phyloP scores from a whole-genome alignment of 1,140 invertebrate genomes.

The Drosophila sechellia region DNA sequence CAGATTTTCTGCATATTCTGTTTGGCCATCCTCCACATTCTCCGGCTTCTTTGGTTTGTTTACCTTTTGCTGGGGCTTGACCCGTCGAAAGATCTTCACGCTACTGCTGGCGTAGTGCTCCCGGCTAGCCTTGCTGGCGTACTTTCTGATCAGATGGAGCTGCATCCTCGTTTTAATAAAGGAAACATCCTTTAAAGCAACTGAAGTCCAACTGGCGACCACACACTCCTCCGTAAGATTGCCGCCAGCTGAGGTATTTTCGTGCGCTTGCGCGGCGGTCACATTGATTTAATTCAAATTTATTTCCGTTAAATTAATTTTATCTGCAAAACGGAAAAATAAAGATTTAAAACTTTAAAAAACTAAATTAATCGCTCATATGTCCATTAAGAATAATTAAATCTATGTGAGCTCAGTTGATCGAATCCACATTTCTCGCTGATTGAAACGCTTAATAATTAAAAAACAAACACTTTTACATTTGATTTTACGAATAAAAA shows the following conservation, averaged over 20 bases:
- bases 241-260: background rate
- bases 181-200: slow-evolving; percentile 11
- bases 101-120: slow-evolving; percentile 70
- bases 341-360: background rate
- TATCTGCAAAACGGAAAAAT: background rate
- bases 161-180: slow-evolving; percentile 22
- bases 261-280: slow-evolving; percentile 7
- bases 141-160: slow-evolving; percentile 45
- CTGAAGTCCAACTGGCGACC: background rate
- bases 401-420: too few relatives aligned
- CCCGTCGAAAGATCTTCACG: slow-evolving; percentile 55
- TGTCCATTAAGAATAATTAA: too few relatives aligned
- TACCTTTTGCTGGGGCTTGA: slow-evolving; percentile 26
- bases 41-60: slow-evolving; percentile 22
- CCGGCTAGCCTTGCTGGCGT: slow-evolving; percentile 45
- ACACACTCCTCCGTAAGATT: background rate
- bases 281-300: background rate
- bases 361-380: background rate
- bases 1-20: slow-evolving; percentile 85
- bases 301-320: background rate
- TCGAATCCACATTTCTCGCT: background rate
- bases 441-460: background rate
- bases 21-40: background rate
- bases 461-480: too few relatives aligned
- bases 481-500: slow-evolving; percentile 41